A percentile compares a stretch with the other conserved stretches of the same genome.
Conservation (phyloP, 1,140 invertebrate genomes). For the Bombus confusus region DNA sequence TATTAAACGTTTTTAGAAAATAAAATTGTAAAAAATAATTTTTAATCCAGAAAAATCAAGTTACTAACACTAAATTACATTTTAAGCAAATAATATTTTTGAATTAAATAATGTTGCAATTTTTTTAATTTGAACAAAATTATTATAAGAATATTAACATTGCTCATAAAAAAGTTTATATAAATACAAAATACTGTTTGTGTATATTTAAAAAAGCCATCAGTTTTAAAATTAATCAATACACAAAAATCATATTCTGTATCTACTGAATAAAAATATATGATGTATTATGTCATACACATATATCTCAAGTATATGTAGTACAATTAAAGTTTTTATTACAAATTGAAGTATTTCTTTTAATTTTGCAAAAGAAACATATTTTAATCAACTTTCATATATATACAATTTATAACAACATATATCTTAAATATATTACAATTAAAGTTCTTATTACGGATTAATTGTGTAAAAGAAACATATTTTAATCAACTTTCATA, state of each 20-base stretch:
- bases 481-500: background rate
- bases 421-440: conserved; percentile 24
- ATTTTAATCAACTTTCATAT: conserved; percentile 4
- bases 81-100: background rate
- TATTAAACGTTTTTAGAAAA: conserved; percentile 29
- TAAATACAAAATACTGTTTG: background rate
- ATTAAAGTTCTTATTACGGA: background rate
- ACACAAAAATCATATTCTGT: background rate
- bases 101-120: background rate
- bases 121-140: background rate
- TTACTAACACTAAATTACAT: background rate
- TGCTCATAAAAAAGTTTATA: background rate
- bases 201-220: background rate
- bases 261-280: conserved; percentile 3
- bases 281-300: background rate
- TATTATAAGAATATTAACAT: background rate
- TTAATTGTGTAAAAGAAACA: conserved; percentile 9
- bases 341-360: background rate
- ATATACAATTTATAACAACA: background rate
- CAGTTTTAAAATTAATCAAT: background rate
- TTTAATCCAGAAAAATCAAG: background rate
- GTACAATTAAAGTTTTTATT: background rate
- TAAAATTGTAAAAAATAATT: conserved; percentile 10
- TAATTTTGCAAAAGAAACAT: conserved; percentile 4
- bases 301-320: conserved; percentile 15